phyloP scores from a whole-genome alignment of 2,888 invertebrate species.

The Papilio demoleus region DNA sequence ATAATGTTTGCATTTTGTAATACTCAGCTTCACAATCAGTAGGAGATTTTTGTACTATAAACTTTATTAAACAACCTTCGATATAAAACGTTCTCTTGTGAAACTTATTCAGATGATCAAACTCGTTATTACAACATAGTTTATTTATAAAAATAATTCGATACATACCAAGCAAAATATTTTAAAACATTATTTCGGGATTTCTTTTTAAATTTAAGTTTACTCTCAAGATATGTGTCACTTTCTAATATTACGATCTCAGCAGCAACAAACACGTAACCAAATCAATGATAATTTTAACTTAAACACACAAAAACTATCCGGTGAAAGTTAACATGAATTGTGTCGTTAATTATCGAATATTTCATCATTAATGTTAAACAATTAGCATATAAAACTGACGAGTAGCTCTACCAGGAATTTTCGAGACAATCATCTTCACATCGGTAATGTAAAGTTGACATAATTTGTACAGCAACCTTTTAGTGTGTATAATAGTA shows the following conservation, averaged over 20 bases:
- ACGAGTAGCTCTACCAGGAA: too few species aligned
- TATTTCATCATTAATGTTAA: neutral
- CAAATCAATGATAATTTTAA: conserved; percentile 17
- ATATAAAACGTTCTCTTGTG: conserved; percentile 20
- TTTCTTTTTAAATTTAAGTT: neutral
- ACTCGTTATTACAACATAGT: conserved; percentile 10
- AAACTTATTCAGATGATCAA: conserved; percentile 8
- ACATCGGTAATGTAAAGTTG: too few species aligned
- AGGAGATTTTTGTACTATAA: conserved; percentile 13
- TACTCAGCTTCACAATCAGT: neutral
- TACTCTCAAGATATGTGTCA: neutral
- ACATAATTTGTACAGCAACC: too few species aligned
- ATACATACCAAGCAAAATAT: neutral
- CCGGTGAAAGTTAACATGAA: conserved; percentile 10
- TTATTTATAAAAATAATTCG: conserved; percentile 11
- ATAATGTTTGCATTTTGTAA: conserved; percentile 2
- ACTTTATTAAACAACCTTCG: conserved; percentile 22
- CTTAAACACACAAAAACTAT: neutral
- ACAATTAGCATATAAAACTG: neutral
- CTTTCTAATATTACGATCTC: conserved; percentile 6
- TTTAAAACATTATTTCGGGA: neutral
- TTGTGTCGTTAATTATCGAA: neutral
- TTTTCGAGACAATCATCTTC: too few species aligned
- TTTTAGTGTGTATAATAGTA: too few species aligned
- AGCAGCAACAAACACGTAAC: neutral